Conservation (phyloP, 2,888 invertebrate genomes). For the Drosophila yooni region DNA sequence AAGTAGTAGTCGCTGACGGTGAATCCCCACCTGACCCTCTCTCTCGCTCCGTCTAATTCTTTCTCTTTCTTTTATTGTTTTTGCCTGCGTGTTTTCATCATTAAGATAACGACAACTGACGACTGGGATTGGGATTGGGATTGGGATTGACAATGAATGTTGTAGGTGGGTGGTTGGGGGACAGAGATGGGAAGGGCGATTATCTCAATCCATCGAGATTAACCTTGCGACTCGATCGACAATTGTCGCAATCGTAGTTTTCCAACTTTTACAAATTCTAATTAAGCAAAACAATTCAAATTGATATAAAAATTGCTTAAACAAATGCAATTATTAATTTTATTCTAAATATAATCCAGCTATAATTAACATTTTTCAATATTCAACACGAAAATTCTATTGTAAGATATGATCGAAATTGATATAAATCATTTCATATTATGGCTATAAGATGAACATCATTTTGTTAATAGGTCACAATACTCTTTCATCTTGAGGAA, state of each 20-base stretch:
- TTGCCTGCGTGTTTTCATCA: conserved; percentile 37
- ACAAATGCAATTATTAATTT: neutral
- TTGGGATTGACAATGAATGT: conserved; percentile 21
- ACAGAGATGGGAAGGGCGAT: conserved; percentile 13
- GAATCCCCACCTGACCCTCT: conserved; percentile 2
- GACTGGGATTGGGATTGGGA: neutral
- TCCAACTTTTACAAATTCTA: neutral
- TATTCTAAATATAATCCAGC: neutral
- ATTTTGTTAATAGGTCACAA: neutral
- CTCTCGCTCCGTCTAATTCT: neutral
- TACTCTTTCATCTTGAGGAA: neutral
- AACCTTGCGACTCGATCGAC: conserved; percentile 15
- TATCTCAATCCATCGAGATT: conserved; percentile 17
- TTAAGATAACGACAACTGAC: conserved; percentile 10
- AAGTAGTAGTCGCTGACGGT: neutral
- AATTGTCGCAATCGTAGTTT: conserved; percentile 2
- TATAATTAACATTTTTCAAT: neutral
- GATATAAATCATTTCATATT: too few relatives aligned
- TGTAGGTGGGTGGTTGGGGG: neutral
- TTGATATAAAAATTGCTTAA: neutral
- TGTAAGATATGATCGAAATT: neutral
- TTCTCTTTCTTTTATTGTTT: conserved; percentile 12
- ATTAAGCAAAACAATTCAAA: neutral
- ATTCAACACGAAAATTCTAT: neutral
- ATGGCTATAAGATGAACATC: neutral